Evolutionary conservation across 2,888 invertebrate species (phyloP).

Genomic region (Lasiommata megera): DNA sequence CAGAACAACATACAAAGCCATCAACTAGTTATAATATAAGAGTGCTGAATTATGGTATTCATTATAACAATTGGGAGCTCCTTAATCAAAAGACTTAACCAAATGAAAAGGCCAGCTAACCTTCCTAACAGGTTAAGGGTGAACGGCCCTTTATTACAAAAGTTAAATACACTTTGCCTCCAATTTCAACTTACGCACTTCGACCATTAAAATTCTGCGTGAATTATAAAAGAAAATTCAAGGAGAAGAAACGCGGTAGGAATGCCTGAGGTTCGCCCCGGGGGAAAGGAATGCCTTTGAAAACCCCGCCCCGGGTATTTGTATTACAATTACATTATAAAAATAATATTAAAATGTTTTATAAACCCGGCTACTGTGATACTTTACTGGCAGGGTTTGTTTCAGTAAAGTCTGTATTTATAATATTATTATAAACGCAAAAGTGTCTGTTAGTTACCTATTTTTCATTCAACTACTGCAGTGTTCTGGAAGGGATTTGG

Average conservation of each 20-base stretch:
- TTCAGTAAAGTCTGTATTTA: background rate
- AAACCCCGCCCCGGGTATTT: conserved; percentile 8
- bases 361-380: background rate
- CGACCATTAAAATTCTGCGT: conserved; percentile 21
- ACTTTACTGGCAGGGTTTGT: background rate
- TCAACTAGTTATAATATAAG: too few species aligned
- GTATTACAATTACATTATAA: conserved; percentile 12
- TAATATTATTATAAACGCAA: too few species aligned
- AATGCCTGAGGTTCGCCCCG: conserved; percentile 10
- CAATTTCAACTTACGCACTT: conserved; percentile 9
- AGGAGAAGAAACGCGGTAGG: conserved; percentile 19
- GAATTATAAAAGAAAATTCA: conserved; percentile 21
- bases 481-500: too few species aligned
- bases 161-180: conserved; percentile 1
- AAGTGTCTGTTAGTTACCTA: too few species aligned
- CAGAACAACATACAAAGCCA: too few species aligned
- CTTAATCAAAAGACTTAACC: too few species aligned
- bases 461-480: too few species aligned
- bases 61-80: too few species aligned
- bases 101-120: too few species aligned
- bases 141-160: conserved; percentile 1
- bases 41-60: too few species aligned
- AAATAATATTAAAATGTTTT: background rate
- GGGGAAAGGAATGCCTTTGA: conserved; percentile 7
- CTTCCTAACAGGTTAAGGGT: background rate